Evolutionary conservation across 2,888 invertebrate genomes (phyloP).

Genomic region (Epinotia ramella): DNA sequence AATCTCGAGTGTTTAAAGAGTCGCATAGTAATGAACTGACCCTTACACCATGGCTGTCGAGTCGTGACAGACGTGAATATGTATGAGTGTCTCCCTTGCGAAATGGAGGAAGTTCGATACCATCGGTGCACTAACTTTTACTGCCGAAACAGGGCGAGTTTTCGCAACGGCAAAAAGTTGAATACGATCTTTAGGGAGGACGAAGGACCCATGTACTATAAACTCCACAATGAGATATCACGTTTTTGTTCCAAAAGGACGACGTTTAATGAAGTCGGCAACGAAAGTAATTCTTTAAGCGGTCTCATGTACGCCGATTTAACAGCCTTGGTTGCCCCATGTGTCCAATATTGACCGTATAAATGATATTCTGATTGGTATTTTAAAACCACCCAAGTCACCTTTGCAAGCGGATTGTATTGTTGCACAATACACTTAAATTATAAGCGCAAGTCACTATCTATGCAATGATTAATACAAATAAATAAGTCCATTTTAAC

Average conservation of each 20-base stretch:
- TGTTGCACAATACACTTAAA: neutral
- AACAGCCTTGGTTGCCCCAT: slow-evolving; percentile 11
- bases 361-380: neutral
- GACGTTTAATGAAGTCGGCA: slow-evolving; percentile 38
- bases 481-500: neutral
- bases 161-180: slow-evolving; percentile 45
- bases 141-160: slow-evolving; percentile 46
- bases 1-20: slow-evolving; percentile 48
- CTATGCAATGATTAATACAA: neutral
- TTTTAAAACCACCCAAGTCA: neutral
- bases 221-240: slow-evolving; percentile 2
- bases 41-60: slow-evolving; percentile 53
- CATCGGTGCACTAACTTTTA: slow-evolving; percentile 46
- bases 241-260: slow-evolving; percentile 4
- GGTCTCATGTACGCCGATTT: slow-evolving; percentile 21
- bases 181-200: slow-evolving; percentile 2
- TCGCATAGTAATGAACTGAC: slow-evolving; percentile 56
- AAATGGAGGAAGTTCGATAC: slow-evolving; percentile 48
- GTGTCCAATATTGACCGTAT: neutral
- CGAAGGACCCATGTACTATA: slow-evolving; percentile 7
- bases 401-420: neutral
- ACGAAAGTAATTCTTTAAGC: slow-evolving; percentile 38
- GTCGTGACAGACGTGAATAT: slow-evolving; percentile 51
- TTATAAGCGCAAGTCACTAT: neutral
- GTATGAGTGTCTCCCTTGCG: slow-evolving; percentile 49